These are phyloP conservation scores for Takifugu flavidus DNA, from an alignment of 2,113 vertebrate genomes.

Conservation along the genomic window DNA sequence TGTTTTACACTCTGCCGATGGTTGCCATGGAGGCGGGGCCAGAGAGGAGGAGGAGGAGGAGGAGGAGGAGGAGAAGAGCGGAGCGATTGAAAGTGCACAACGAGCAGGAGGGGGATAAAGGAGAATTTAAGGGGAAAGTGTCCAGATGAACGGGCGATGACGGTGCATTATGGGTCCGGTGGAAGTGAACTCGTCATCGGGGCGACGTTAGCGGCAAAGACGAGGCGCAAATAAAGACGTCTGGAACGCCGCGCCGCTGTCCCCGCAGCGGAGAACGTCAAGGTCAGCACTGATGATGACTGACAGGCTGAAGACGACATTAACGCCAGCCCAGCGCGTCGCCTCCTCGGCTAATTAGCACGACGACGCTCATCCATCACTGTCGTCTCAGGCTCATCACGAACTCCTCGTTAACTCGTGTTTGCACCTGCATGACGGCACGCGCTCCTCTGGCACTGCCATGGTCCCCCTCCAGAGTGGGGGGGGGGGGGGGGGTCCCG, in stretches of 20 bases:
- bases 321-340: constrained; percentile 42
- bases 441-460: no score
- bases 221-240: not conserved
- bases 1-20: constrained; percentile 76
- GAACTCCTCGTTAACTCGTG: constrained; percentile 24
- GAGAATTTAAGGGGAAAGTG: constrained; percentile 58
- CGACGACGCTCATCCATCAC: constrained; percentile 57
- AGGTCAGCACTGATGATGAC: constrained; percentile 51
- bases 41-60: constrained; percentile 47
- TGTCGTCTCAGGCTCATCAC: constrained; percentile 45
- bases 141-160: constrained; percentile 78
- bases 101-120: constrained; percentile 43
- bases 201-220: constrained; percentile 10
- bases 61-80: constrained; percentile 14
- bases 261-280: constrained; percentile 27
- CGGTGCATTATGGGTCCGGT: constrained; percentile 51
- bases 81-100: constrained; percentile 34
- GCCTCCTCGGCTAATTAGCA: constrained; percentile 53
- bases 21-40: constrained; percentile 81
- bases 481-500: constrained; percentile 12
- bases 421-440: constrained; percentile 2
- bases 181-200: no score
- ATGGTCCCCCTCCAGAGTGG: no score
- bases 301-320: constrained; percentile 39
- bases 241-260: constrained; percentile 2